Evolutionary conservation across 1,140 invertebrate species (phyloP).

Genomic region (Fopius arisanus): DNA sequence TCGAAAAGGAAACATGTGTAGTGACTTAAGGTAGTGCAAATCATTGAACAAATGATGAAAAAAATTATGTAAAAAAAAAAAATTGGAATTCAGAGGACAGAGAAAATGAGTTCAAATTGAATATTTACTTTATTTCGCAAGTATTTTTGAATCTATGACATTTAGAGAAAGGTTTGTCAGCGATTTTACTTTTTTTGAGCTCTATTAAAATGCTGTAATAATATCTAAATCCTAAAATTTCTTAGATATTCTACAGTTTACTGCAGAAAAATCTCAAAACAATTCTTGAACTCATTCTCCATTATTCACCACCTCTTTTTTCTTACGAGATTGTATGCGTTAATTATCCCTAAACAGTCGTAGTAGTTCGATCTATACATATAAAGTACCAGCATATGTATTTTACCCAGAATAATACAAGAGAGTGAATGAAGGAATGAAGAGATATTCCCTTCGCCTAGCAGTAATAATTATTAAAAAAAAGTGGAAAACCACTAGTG

Average conservation of each 20-base stretch:
- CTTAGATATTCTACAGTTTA: too few relatives aligned
- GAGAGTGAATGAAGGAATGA: background rate
- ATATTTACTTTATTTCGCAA: too few relatives aligned
- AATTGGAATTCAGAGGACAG: background rate
- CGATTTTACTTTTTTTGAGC: too few relatives aligned
- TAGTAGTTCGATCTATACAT: background rate
- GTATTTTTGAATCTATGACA: too few relatives aligned
- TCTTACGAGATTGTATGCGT: background rate
- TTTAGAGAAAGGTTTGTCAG: too few relatives aligned
- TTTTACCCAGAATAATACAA: background rate
- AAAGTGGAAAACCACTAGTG: too few relatives aligned
- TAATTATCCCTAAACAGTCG: background rate
- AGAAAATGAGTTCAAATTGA: background rate
- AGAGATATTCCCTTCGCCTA: background rate
- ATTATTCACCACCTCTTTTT: background rate
- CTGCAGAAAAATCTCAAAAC: too few relatives aligned
- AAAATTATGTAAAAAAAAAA: background rate
- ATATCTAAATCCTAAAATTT: too few relatives aligned
- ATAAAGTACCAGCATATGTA: background rate
- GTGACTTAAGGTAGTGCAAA: constrained; percentile 13
- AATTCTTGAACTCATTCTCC: background rate
- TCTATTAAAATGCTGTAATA: too few relatives aligned
- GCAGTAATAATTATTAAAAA: background rate
- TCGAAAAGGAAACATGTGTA: constrained; percentile 33
- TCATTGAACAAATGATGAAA: background rate